These are phyloP conservation scores for Seladonia tumulorum DNA, from an alignment of 2,888 invertebrate species.

Conservation along the genomic window DNA sequence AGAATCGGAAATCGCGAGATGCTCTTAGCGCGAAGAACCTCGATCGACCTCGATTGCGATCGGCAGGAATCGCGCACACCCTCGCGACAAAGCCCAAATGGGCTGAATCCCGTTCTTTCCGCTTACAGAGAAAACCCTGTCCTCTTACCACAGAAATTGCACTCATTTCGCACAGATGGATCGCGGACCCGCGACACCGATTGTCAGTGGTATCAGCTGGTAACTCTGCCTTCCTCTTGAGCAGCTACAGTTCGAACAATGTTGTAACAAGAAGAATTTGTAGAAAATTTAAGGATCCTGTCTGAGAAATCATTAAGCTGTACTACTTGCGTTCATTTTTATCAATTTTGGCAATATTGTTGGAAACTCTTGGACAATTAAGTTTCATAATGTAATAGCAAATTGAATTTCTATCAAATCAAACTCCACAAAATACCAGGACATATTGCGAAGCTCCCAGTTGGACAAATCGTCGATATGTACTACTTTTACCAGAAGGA, in stretches of 20 bases:
- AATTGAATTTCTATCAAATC: neutral
- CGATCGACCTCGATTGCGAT: conserved; percentile 19
- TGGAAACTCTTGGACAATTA: neutral
- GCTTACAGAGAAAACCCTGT: neutral
- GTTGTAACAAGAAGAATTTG: neutral
- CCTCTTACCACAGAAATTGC: neutral
- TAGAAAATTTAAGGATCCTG: neutral
- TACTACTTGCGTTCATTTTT: neutral
- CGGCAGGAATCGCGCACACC: neutral
- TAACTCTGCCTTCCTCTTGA: neutral
- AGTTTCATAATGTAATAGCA: neutral
- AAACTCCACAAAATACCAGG: too few species aligned
- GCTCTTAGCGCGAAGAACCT: conserved; percentile 68
- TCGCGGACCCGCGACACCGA: neutral
- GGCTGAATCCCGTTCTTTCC: conserved; percentile 71
- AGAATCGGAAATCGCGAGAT: conserved; percentile 76
- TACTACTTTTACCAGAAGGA: neutral
- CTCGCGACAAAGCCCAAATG: conserved; percentile 70
- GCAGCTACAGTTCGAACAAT: neutral
- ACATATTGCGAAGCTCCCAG: neutral
- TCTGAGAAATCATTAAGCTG: neutral
- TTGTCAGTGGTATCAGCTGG: neutral
- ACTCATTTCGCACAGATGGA: neutral
- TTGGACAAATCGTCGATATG: neutral
- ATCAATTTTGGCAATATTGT: neutral